Conservation (phyloP, 2,113 vertebrate species). For the Takifugu flavidus region DNA sequence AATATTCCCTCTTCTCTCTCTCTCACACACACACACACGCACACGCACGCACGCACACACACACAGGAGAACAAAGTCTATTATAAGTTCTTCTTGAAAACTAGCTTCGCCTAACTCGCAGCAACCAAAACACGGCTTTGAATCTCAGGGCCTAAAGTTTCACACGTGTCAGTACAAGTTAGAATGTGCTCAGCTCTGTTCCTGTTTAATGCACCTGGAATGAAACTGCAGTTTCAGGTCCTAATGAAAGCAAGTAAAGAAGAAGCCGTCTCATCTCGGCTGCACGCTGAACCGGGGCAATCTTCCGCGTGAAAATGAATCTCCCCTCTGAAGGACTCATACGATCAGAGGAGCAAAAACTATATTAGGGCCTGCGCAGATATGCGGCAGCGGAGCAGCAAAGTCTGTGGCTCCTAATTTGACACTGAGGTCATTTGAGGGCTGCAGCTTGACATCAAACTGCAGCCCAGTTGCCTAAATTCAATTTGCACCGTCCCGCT, state of each 20-base stretch:
- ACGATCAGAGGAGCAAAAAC: too few species aligned
- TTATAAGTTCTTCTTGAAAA: slow-evolving; percentile 22
- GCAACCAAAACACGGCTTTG: slow-evolving; percentile 5
- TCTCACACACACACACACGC: background rate
- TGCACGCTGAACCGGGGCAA: slow-evolving; percentile 12
- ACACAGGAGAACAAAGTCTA: background rate
- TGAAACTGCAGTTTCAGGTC: slow-evolving; percentile 29
- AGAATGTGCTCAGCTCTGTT: slow-evolving; percentile 10
- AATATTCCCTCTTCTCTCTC: slow-evolving; percentile 7
- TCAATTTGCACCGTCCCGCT: slow-evolving; percentile 56
- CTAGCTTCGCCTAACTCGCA: slow-evolving; percentile 20
- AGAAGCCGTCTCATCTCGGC: slow-evolving; percentile 1
- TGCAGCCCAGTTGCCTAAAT: slow-evolving; percentile 39
- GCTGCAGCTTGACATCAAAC: slow-evolving; percentile 32
- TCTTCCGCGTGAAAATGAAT: slow-evolving; percentile 15
- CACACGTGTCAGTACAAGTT: slow-evolving; percentile 40
- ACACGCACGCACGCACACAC: too few species aligned
- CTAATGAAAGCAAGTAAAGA: slow-evolving; percentile 15
- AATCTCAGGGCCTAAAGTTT: slow-evolving; percentile 24
- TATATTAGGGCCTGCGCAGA: too few species aligned
- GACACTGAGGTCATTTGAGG: slow-evolving; percentile 15
- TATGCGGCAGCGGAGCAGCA: too few species aligned
- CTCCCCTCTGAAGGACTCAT: too few species aligned
- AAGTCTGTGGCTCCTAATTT: slow-evolving; percentile 9
- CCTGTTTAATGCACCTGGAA: slow-evolving; percentile 19